These are phyloP conservation scores for Antedon mediterranea DNA, from an alignment of 53 echinoderm and acorn worm genomes.

Conservation along the genomic window DNA sequence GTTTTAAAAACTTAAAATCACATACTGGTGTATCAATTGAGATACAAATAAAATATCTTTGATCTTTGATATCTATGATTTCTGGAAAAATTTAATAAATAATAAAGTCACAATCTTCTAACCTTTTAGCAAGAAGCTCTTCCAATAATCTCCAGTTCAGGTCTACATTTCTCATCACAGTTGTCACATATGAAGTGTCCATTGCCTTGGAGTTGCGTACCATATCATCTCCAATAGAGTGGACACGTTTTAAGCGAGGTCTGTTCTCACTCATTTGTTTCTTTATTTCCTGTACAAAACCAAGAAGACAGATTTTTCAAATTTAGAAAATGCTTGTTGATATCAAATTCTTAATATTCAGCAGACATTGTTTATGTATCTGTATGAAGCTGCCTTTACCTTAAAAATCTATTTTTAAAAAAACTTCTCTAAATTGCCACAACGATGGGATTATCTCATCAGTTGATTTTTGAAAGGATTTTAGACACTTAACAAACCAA, in stretches of 20 bases:
- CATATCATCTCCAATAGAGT: constrained; percentile 72
- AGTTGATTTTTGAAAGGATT: too few relatives aligned
- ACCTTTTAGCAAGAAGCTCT: constrained; percentile 82
- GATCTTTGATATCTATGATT: neutral
- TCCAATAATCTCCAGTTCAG: constrained; percentile 90
- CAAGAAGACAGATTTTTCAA: too few relatives aligned
- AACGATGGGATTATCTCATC: too few relatives aligned
- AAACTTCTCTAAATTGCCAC: too few relatives aligned
- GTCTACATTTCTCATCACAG: constrained; percentile 81
- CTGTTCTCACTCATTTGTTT: constrained; percentile 66
- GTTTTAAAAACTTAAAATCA: too few relatives aligned
- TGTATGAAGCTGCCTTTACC: too few relatives aligned
- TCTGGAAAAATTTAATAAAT: neutral
- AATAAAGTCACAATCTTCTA: neutral
- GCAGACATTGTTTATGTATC: too few relatives aligned
- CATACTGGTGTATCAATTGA: neutral
- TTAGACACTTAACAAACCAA: constrained; percentile 1
- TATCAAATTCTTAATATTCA: too few relatives aligned
- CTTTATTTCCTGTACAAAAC: constrained; percentile 51
- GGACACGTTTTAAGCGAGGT: constrained; percentile 56
- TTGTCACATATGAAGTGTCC: constrained; percentile 78
- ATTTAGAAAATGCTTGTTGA: too few relatives aligned
- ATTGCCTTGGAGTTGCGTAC: constrained; percentile 80
- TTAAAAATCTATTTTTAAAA: too few relatives aligned
- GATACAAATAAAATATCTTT: too few relatives aligned